These are phyloP conservation scores for Jaculus jaculus DNA, from an alignment of 2,113 vertebrate genomes.

Conservation along the genomic window DNA sequence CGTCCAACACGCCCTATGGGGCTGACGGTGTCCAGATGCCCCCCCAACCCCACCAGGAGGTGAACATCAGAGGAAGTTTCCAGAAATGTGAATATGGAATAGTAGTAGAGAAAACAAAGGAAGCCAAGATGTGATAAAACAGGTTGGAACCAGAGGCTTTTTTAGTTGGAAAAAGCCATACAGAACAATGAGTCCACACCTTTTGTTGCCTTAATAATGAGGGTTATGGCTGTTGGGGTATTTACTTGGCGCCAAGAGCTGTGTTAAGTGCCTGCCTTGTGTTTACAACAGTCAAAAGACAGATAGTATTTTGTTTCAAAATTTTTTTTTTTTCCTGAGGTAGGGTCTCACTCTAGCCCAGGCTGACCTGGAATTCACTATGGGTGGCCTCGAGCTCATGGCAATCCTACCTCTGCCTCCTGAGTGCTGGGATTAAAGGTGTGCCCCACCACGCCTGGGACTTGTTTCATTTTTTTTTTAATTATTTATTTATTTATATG, in stretches of 20 bases:
- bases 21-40: slow-evolving; percentile 40
- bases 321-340: no score
- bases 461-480: no score
- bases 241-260: neutral
- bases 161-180: neutral
- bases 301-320: neutral
- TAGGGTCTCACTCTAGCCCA: no score
- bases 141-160: neutral
- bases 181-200: neutral
- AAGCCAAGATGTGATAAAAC: neutral
- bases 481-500: no score
- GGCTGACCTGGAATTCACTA: no score
- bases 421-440: no score
- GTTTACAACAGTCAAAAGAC: neutral
- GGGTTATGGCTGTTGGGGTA: neutral
- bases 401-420: no score
- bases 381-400: no score
- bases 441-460: no score
- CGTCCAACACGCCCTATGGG: slow-evolving; percentile 20
- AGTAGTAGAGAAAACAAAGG: neutral
- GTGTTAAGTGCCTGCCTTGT: neutral
- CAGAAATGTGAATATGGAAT: neutral
- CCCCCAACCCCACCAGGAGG: neutral
- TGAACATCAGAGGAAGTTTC: slow-evolving; percentile 17
- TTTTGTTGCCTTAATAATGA: neutral